Evolutionary conservation across 2,797 vertebrate genomes (phyloP), one percentile per base, ranked within the genome.

Genomic region (Vipera ursinii): DNA sequence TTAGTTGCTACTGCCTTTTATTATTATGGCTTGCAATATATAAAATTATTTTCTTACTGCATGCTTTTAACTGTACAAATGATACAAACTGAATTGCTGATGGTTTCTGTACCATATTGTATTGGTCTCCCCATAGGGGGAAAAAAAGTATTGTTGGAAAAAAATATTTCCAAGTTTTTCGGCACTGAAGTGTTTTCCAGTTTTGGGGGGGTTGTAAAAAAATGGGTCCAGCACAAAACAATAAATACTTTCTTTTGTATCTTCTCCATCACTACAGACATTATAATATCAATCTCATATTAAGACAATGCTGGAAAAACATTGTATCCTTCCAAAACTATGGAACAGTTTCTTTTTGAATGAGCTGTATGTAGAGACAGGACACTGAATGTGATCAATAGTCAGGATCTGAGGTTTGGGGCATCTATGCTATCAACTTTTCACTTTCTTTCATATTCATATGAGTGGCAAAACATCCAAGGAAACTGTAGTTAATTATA

Each of bases 271-370:
- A 22, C 85, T 88, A 38, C 69, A 90, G 28, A 51, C 8, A 17
- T 73, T 78, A 60, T 90, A 87, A 24, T 92, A 59, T 60, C 65
- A 88, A 44, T 53, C 32, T 48, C 59, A 82, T 55, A 65, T 44
- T 89, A 90, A 55, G n/a, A 60, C 15, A 91, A 24, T 28, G 87
- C 60, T 63, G 17, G 24, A n/a, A 87, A 92, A 93, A 90, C 63
- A 78, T 44, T 22, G 1, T 60, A 12, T 90, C 24, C 24, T 88
- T 73, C 20, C 15, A 26, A 53, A 86, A 8, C 48, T 60, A 87
- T 60, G 44, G 38, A 44, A 0, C 0, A 26, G 6, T 82, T 60
- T 6, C 0, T 92, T 60, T 12, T 73, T 88, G 14, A 56, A 0
- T 57, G 0, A 0, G 1, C 57, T 92, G n/a, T 61, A 48, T 56